Percentiles rank a stretch among this genome's conserved stretches.
These are phyloP conservation scores for Asobara japonica DNA, from an alignment of 1,140 invertebrate genomes.

Conservation along the genomic window DNA sequence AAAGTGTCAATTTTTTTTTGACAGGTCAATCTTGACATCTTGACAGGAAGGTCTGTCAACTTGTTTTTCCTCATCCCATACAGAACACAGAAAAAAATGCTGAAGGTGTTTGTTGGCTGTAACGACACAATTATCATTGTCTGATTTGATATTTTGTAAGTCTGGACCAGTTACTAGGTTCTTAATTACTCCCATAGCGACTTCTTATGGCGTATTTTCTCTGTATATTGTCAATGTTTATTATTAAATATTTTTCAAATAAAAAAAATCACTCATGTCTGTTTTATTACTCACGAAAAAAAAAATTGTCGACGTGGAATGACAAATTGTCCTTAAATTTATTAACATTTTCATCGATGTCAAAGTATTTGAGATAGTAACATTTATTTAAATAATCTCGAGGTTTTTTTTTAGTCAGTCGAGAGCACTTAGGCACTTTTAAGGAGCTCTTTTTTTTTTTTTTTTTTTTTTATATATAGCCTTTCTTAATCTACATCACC, in stretches of 20 bases:
- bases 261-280: too few species aligned
- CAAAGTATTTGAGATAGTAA: neutral
- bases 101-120: conserved; percentile 41
- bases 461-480: too few species aligned
- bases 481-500: too few species aligned
- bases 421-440: neutral
- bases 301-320: neutral
- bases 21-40: too few species aligned
- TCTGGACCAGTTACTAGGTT: conserved; percentile 65
- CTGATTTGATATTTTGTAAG: conserved; percentile 65
- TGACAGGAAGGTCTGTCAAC: too few species aligned
- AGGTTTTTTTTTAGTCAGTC: neutral
- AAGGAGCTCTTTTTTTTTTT: too few species aligned
- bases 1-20: too few species aligned
- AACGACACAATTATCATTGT: conserved; percentile 57
- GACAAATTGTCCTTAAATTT: neutral
- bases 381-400: neutral
- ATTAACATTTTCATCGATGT: neutral
- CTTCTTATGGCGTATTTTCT: conserved; percentile 66
- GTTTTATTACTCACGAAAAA: neutral
- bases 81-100: conserved; percentile 48
- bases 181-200: conserved; percentile 63
- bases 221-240: conserved; percentile 68
- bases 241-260: conserved; percentile 68
- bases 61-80: too few species aligned